These are phyloP conservation scores for Psittacula cyanocephala DNA, from an alignment of 2,113 vertebrate species.

Conservation along the genomic window DNA sequence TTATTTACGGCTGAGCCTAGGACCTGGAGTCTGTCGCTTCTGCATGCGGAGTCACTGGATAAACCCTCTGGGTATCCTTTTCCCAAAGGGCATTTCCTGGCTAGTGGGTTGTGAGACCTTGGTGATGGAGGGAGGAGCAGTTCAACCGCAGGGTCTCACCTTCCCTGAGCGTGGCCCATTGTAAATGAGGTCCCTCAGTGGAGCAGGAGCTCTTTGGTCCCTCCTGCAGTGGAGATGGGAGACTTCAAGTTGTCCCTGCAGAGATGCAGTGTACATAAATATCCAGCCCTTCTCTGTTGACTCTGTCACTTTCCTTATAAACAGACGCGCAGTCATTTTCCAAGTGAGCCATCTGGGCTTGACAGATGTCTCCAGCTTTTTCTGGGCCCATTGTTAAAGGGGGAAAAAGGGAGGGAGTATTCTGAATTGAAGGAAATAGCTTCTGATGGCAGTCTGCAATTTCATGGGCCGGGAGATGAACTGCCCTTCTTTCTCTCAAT, in stretches of 20 bases:
- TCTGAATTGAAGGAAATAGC: slow-evolving; percentile 67
- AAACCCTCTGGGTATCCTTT: neutral
- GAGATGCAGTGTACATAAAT: slow-evolving; percentile 19
- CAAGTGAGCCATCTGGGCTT: slow-evolving; percentile 67
- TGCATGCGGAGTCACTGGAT: neutral
- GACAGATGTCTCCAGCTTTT: slow-evolving; percentile 68
- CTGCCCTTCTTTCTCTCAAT: slow-evolving; percentile 45
- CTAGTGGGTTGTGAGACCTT: neutral
- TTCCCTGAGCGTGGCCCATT: neutral
- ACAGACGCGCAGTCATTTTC: slow-evolving; percentile 24
- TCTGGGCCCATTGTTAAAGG: slow-evolving; percentile 62
- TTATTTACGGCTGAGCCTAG: neutral
- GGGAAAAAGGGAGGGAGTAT: slow-evolving; percentile 45
- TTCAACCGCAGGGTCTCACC: neutral
- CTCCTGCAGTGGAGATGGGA: neutral
- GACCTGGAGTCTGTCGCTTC: neutral
- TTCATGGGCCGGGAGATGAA: slow-evolving; percentile 53
- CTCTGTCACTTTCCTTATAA: slow-evolving; percentile 31
- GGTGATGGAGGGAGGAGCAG: neutral
- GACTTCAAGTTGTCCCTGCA: neutral
- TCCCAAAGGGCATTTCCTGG: neutral
- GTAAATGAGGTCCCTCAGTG: neutral
- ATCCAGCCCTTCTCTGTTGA: slow-evolving; percentile 34
- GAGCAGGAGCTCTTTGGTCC: neutral
- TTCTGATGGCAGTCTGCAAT: slow-evolving; percentile 60